Conservation (phyloP, 2,797 vertebrate species). For the Ataeniobius toweri region DNA sequence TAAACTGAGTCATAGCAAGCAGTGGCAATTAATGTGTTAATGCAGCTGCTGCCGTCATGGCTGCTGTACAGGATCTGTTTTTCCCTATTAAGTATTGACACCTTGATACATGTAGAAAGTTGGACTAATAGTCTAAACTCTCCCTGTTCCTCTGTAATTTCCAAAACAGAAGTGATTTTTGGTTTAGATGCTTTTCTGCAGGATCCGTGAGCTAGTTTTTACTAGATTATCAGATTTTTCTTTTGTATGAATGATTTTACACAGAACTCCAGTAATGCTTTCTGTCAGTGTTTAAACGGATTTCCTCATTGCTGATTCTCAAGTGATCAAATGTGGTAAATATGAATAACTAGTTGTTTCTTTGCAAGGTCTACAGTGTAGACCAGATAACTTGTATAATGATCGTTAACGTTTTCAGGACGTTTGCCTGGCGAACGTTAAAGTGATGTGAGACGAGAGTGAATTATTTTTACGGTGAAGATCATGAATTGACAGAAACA, state of each 20-base stretch:
- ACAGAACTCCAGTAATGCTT: conserved; percentile 1
- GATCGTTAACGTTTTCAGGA: conserved; percentile 13
- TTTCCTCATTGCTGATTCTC: neutral
- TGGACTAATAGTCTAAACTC: conserved; percentile 12
- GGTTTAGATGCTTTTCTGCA: neutral
- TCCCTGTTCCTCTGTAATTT: conserved; percentile 3
- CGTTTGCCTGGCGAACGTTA: conserved; percentile 28
- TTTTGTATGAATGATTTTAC: neutral
- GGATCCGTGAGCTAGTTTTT: neutral
- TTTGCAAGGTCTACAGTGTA: neutral
- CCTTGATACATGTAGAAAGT: neutral
- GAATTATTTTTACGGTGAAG: neutral
- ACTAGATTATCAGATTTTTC: neutral
- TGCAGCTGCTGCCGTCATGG: neutral
- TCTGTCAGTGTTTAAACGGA: neutral
- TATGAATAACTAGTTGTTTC: neutral
- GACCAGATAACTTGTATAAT: neutral
- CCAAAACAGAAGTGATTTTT: conserved; percentile 2
- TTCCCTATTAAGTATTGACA: neutral
- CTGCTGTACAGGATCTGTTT: neutral
- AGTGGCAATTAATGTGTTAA: neutral
- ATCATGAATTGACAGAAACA: conserved; percentile 10
- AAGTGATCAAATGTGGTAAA: neutral
- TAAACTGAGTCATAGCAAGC: neutral
- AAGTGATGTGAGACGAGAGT: conserved; percentile 23